These are phyloP conservation scores for Chelonus insularis DNA, from an alignment of 1,140 invertebrate genomes.

Conservation along the genomic window DNA sequence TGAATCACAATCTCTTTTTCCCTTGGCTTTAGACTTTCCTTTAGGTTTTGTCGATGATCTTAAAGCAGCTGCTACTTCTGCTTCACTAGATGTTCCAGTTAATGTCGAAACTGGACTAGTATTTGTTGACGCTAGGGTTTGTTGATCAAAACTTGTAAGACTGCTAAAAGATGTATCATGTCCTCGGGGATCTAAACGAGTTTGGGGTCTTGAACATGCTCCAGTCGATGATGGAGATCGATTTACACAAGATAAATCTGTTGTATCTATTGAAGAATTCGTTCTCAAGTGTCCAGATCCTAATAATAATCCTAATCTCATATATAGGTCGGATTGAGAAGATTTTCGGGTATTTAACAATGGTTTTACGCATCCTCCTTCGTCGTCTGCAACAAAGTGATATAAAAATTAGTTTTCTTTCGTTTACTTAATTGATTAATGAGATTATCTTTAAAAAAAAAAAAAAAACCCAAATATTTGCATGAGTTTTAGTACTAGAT, in stretches of 20 bases:
- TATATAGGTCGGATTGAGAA: slow-evolving; percentile 78
- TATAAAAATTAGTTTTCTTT: slow-evolving; percentile 19
- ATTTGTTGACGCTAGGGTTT: slow-evolving; percentile 73
- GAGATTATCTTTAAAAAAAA: no score
- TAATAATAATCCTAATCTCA: slow-evolving; percentile 79
- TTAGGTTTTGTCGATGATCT: slow-evolving; percentile 62
- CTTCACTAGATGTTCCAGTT: slow-evolving; percentile 74
- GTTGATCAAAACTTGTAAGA: slow-evolving; percentile 75
- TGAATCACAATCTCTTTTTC: slow-evolving; percentile 56
- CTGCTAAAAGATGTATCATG: slow-evolving; percentile 69
- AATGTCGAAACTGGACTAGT: slow-evolving; percentile 87
- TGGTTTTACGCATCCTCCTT: slow-evolving; percentile 69
- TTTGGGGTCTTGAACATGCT: slow-evolving; percentile 45
- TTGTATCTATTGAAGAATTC: slow-evolving; percentile 33
- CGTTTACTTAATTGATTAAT: background rate
- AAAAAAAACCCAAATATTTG: no score
- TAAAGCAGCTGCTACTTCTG: slow-evolving; percentile 59
- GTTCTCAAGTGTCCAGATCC: slow-evolving; percentile 55
- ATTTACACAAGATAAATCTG: slow-evolving; percentile 28
- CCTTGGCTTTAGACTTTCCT: slow-evolving; percentile 44
- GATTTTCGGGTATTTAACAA: slow-evolving; percentile 62
- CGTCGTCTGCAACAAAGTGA: slow-evolving; percentile 66
- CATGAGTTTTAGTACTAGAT: background rate
- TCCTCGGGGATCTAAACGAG: slow-evolving; percentile 51
- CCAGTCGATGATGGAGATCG: background rate